These are phyloP conservation scores for Haliclystus octoradiatus DNA, from an alignment of 30 jellyfish, hydroid and myxozoan genomes.

Conservation along the genomic window DNA sequence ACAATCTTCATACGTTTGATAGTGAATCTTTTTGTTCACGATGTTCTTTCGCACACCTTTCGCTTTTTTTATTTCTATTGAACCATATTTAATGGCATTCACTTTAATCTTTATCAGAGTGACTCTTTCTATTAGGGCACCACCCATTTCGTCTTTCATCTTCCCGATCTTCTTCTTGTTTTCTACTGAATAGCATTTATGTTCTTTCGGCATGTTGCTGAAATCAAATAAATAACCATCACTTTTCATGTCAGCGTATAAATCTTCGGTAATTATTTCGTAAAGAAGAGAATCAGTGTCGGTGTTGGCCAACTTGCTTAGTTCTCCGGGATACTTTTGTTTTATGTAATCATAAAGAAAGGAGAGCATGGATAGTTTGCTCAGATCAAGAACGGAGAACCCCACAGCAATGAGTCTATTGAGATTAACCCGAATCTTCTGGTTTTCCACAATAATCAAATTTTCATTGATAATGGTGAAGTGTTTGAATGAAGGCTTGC, in stretches of 20 bases:
- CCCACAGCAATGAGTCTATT: slow-evolving; percentile 44
- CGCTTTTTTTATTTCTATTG: slow-evolving; percentile 21
- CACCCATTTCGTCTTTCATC: too few species aligned
- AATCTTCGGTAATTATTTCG: slow-evolving; percentile 53
- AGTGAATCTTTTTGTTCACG: slow-evolving; percentile 11
- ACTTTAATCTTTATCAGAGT: too few species aligned
- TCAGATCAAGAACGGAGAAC: slow-evolving; percentile 36
- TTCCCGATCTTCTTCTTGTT: too few species aligned
- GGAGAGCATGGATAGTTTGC: slow-evolving; percentile 38
- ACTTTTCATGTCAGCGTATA: slow-evolving; percentile 14
- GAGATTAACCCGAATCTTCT: slow-evolving; percentile 4
- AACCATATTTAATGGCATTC: too few species aligned
- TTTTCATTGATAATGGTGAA: slow-evolving; percentile 15
- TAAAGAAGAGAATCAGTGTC: slow-evolving; percentile 44
- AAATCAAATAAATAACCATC: slow-evolving; percentile 14
- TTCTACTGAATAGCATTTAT: background rate
- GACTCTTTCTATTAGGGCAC: too few species aligned
- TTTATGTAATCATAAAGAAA: slow-evolving; percentile 48
- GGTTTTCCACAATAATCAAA: slow-evolving; percentile 28
- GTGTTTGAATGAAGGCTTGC: slow-evolving; percentile 23
- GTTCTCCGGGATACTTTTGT: slow-evolving; percentile 10
- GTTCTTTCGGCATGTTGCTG: slow-evolving; percentile 13
- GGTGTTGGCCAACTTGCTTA: slow-evolving; percentile 22
- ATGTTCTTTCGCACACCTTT: slow-evolving; percentile 35
- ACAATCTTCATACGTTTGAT: slow-evolving; percentile 5